Evolutionary conservation across 1,140 invertebrate genomes (phyloP).

Genomic region (Eumaeus atala): DNA sequence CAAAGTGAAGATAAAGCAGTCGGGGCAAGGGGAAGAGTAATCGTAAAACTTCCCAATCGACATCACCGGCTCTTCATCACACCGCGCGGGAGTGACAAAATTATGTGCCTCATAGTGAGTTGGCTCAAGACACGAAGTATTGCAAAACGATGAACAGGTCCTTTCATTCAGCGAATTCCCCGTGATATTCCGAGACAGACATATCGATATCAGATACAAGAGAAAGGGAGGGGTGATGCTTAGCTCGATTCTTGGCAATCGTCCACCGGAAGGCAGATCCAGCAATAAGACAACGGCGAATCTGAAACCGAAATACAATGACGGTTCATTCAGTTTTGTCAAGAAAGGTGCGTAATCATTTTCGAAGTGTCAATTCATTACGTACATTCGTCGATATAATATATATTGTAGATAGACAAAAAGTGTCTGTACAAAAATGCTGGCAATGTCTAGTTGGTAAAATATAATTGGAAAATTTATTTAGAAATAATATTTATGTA

Average conservation of each 20-base stretch:
- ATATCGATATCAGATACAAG: constrained; percentile 24
- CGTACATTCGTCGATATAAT: constrained; percentile 1
- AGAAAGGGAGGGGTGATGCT: constrained; percentile 33
- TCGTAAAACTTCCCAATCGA: constrained; percentile 7
- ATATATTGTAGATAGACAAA: constrained; percentile 11
- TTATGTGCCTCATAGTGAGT: constrained; percentile 61
- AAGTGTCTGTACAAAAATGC: no score
- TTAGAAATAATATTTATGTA: no score
- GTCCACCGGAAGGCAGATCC: constrained; percentile 64
- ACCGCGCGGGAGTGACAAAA: constrained; percentile 40
- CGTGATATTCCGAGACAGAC: constrained; percentile 32
- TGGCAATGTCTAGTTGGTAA: no score
- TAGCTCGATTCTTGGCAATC: constrained; percentile 67
- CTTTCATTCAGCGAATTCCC: constrained; percentile 67
- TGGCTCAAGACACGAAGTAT: constrained; percentile 53
- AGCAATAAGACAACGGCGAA: constrained; percentile 52
- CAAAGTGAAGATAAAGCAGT: constrained; percentile 1
- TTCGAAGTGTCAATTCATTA: constrained; percentile 33
- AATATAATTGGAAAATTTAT: no score
- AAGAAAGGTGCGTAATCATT: constrained; percentile 26
- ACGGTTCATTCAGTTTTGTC: constrained; percentile 48
- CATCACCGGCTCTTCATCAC: constrained; percentile 30
- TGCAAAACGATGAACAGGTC: constrained; percentile 57
- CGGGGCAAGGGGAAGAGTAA: constrained; percentile 4
- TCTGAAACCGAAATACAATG: constrained; percentile 60